phyloP scores from a whole-genome alignment of 2,797 vertebrate genomes.

The Megaceryle alcyon region DNA sequence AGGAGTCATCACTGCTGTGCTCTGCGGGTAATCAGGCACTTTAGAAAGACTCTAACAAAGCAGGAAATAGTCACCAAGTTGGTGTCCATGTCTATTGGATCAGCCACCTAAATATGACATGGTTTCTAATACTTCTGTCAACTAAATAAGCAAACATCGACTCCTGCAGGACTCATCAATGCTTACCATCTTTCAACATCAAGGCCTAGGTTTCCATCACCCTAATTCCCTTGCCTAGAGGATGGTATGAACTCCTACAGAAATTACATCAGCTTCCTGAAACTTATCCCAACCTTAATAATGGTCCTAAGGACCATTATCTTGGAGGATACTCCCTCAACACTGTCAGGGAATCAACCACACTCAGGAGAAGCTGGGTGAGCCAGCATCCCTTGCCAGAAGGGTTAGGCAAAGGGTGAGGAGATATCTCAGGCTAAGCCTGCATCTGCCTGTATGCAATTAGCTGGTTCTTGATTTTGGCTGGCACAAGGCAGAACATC shows the following conservation, averaged over 20 bases:
- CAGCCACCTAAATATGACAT: background rate
- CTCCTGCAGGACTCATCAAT: background rate
- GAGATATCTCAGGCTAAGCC: background rate
- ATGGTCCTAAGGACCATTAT: background rate
- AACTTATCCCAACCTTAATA: background rate
- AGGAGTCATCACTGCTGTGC: background rate
- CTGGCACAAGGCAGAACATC: background rate
- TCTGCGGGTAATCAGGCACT: background rate
- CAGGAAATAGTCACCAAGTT: background rate
- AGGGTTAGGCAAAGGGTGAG: fast-evolving
- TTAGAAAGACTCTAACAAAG: background rate
- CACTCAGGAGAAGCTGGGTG: background rate
- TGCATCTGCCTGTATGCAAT: background rate
- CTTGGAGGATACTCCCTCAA: background rate
- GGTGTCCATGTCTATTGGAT: background rate
- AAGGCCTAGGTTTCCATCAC: background rate
- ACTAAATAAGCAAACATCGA: background rate
- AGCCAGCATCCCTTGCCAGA: background rate
- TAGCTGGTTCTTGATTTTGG: background rate
- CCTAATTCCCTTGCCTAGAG: background rate
- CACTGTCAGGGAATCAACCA: background rate
- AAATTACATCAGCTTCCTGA: background rate
- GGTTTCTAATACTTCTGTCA: background rate
- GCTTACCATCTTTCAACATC: background rate
- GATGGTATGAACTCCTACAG: background rate